Conservation (phyloP, 30 jellyfish, hydroid and myxozoan genomes). For the Aurelia aurita complex sp. Pacific region DNA sequence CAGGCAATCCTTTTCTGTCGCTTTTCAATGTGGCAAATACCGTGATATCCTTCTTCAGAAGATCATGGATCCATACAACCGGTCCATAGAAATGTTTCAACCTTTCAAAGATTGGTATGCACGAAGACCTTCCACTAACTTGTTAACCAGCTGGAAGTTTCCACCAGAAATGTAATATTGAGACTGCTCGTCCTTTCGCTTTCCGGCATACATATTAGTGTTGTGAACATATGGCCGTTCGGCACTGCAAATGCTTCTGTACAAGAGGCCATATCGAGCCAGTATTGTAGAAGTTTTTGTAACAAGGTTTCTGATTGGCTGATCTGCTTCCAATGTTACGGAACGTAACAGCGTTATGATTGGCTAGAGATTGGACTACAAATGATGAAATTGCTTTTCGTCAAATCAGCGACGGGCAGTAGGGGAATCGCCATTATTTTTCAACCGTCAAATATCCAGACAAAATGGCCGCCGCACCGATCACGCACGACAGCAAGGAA, state of each 20-base stretch:
- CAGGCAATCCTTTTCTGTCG: conserved; percentile 13
- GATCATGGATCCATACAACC: conserved; percentile 2
- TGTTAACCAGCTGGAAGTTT: background rate
- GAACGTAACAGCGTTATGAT: too few species aligned
- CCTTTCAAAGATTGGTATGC: conserved; percentile 15
- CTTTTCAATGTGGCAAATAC: background rate
- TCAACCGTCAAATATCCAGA: too few species aligned
- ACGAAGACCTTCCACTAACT: background rate
- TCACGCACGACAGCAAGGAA: too few species aligned
- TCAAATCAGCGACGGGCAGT: too few species aligned
- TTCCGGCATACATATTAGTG: background rate
- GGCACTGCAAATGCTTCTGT: conserved; percentile 14
- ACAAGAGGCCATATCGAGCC: conserved; percentile 1
- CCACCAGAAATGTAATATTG: conserved; percentile 1
- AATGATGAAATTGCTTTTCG: too few species aligned
- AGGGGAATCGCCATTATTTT: too few species aligned
- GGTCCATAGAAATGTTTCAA: conserved; percentile 16
- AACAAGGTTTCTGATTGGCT: too few species aligned
- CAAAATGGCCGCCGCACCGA: too few species aligned
- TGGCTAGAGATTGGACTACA: too few species aligned
- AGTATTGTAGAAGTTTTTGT: too few species aligned
- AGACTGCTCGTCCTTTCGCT: conserved; percentile 2
- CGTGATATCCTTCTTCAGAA: background rate
- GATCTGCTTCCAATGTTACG: too few species aligned
- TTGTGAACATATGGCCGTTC: background rate